Conservation (phyloP, 2,888 invertebrate genomes). For the Yponomeuta evonymella region DNA sequence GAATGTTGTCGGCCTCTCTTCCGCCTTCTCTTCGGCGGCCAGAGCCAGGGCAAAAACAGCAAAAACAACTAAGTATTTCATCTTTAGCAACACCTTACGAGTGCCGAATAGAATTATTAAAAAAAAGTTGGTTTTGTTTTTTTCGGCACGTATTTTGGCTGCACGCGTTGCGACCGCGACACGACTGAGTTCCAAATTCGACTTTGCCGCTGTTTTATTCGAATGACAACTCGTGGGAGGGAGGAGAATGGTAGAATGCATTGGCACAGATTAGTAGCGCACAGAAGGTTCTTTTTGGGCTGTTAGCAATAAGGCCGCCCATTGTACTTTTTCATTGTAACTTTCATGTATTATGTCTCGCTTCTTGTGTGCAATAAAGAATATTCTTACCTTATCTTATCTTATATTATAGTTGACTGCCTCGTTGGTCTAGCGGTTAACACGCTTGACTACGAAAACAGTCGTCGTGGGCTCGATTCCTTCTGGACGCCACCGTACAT, state of each 20-base stretch:
- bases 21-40: constrained; percentile 73
- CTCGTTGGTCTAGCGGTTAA: too few species aligned
- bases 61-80: constrained; percentile 74
- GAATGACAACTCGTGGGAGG: constrained; percentile 11
- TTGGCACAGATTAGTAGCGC: background rate
- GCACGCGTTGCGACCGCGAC: constrained; percentile 45
- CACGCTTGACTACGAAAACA: too few species aligned
- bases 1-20: constrained; percentile 82
- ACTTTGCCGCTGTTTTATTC: constrained; percentile 58
- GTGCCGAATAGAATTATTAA: constrained; percentile 38
- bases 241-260: constrained; percentile 16
- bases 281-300: background rate
- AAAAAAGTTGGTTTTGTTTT: constrained; percentile 29
- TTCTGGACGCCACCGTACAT: too few species aligned
- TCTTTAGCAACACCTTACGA: constrained; percentile 53
- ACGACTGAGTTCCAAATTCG: constrained; percentile 55
- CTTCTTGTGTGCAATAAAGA: too few species aligned
- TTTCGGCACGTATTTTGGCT: constrained; percentile 43
- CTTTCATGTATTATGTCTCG: too few species aligned
- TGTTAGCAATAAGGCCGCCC: too few species aligned
- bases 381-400: too few species aligned
- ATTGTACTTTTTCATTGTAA: too few species aligned
- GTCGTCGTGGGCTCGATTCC: too few species aligned
- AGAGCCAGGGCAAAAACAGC: constrained; percentile 72
- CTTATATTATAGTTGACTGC: too few species aligned